Base-by-base conservation (phyloP, 2,113 vertebrate genomes). In the Donacobius atricapilla region DNA sequence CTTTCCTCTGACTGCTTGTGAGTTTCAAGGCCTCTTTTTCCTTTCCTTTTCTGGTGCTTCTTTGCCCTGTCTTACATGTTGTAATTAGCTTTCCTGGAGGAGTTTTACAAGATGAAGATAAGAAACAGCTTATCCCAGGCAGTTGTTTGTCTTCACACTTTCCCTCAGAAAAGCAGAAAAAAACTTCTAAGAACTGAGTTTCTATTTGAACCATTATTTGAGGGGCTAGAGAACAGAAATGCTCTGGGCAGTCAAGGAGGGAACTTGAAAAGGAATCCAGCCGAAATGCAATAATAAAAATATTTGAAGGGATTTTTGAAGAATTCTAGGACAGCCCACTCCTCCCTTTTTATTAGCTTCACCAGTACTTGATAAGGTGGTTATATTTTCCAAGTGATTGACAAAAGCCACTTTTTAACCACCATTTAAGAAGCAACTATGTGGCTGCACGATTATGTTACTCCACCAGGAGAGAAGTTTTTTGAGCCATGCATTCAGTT, bases 41-140 rank as follows among this genome's bases (percentile, higher is more conserved):
- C 68, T 73, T 87, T 69, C 63, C 79, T 94, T 95, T 84, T 92
- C 83, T 75, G 68, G 58, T 65, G 37, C 58, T 96, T 65, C 75
- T 89, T 44, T 87, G 64, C 47, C 82, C n/a, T 30, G 64, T 53
- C 76, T 94, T 64, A 94, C 37, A 66, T 42, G 90, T 86, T 87
- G 80, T 92, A 95, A 95, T 91, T 87, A 96, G 86, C 44, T 87
- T 81, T 97, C 48, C 63, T 92, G 91, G 61, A 82, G 89, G 60
- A 93, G 87, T 96, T 96, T 94, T 94, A 91, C 71, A 86, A 94
- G 78, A 91, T n/a, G 72, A 91, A 94, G 91, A 90, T 94, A 96
- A 95, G 79, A 25, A 89, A 75, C 1, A 83, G 70, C 60, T 94
- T 94, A 91, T 80, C 75, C 73, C 35, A 60, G 61, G 70, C 45